phyloP scores from a whole-genome alignment of 2,113 vertebrate species.

The Nyctereutes procyonoides region DNA sequence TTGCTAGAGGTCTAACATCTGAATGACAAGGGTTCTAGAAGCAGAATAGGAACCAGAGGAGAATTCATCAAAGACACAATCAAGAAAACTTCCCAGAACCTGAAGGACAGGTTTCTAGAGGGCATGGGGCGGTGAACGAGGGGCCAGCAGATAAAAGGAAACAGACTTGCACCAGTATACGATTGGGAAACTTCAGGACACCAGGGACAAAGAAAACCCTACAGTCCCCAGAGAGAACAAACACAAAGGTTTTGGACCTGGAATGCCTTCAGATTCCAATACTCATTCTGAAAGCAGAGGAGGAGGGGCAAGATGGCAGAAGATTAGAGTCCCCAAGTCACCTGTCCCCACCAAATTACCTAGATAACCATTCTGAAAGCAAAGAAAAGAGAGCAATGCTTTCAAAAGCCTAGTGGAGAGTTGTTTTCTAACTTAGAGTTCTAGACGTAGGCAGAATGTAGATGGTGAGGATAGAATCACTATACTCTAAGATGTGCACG shows the following conservation, averaged over 20 bases:
- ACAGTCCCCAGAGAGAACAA: neutral
- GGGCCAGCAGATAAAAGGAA: neutral
- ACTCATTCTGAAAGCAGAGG: neutral
- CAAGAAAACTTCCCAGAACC: constrained; percentile 1
- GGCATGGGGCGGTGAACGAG: neutral
- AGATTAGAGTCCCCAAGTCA: too few species aligned
- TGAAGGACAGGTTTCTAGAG: neutral
- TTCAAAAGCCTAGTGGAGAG: neutral
- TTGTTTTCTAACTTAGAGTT: neutral
- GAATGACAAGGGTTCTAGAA: neutral
- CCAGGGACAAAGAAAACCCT: neutral
- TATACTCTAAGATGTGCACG: neutral
- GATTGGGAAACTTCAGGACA: neutral
- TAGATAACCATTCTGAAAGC: neutral
- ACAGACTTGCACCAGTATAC: neutral
- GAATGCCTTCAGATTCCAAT: neutral
- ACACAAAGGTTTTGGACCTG: neutral
- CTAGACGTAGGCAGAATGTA: neutral
- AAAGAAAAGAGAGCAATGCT: neutral
- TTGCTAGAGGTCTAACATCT: neutral
- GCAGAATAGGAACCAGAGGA: neutral
- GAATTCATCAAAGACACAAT: neutral
- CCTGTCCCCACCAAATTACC: too few species aligned
- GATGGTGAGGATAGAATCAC: neutral
- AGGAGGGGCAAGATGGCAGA: too few species aligned